phyloP scores from a whole-genome alignment of 2,113 vertebrate species.

The Tenrec ecaudatus region DNA sequence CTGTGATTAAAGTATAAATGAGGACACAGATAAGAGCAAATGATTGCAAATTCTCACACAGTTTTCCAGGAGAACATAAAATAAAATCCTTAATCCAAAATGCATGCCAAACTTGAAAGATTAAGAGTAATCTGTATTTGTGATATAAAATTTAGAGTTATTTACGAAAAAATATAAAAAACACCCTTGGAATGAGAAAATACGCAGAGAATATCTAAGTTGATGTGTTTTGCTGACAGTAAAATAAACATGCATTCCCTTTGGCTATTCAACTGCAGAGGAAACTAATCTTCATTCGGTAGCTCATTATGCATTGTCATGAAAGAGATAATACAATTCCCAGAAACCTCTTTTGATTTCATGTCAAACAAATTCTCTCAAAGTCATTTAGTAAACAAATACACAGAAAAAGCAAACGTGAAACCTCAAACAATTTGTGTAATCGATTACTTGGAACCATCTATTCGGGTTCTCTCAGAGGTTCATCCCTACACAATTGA shows the following conservation, averaged over 20 bases:
- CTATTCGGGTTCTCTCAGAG: constrained; percentile 52
- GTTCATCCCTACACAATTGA: neutral
- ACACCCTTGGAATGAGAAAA: constrained; percentile 42
- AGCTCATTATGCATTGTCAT: constrained; percentile 81
- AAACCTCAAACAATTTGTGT: constrained; percentile 76
- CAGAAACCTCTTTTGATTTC: constrained; percentile 74
- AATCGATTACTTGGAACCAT: constrained; percentile 70
- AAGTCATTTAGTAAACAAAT: constrained; percentile 81
- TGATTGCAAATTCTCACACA: neutral
- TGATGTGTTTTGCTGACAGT: constrained; percentile 46
- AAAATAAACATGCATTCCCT: constrained; percentile 57
- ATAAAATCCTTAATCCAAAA: neutral
- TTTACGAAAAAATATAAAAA: constrained; percentile 4
- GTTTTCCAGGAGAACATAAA: neutral
- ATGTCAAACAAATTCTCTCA: constrained; percentile 76
- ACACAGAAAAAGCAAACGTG: constrained; percentile 72
- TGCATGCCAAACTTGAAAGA: neutral
- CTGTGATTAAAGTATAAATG: neutral
- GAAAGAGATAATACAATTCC: constrained; percentile 77
- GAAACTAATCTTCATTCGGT: constrained; percentile 73
- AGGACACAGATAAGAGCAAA: neutral
- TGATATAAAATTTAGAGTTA: constrained; percentile 28
- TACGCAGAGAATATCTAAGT: neutral
- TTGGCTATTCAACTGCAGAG: constrained; percentile 67
- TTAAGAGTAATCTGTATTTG: neutral